A percentile compares a stretch with the other conserved stretches of the same genome.
Evolutionary conservation across 2,113 vertebrate species (phyloP).

Genomic region (Stigmatopora argus): DNA sequence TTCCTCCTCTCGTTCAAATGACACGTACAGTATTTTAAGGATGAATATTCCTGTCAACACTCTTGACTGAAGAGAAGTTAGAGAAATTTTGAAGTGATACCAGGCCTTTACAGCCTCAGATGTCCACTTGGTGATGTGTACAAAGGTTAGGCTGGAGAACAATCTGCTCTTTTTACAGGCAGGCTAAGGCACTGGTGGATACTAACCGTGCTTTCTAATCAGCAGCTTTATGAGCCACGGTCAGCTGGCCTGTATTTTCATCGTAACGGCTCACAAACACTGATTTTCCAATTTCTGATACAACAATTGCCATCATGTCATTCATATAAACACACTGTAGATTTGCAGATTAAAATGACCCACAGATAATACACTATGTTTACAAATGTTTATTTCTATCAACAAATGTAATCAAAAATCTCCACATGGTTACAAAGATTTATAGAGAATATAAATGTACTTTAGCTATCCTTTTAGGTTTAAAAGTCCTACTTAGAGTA

Average conservation of each 20-base stretch:
- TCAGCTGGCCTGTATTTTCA: no score
- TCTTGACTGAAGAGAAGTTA: neutral
- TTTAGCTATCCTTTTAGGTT: slow-evolving; percentile 10
- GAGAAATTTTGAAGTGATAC: neutral
- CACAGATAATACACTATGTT: neutral
- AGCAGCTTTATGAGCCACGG: no score
- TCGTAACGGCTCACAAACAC: no score
- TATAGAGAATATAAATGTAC: slow-evolving; percentile 2
- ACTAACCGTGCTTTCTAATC: no score
- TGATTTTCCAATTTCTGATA: neutral
- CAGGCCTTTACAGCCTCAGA: neutral
- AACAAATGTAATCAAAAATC: neutral
- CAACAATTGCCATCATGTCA: neutral
- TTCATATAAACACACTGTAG: no score
- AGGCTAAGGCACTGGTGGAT: no score
- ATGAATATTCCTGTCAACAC: neutral
- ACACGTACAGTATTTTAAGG: neutral
- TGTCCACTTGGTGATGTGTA: neutral
- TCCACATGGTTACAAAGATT: neutral
- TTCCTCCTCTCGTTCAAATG: neutral
- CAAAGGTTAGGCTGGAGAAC: neutral
- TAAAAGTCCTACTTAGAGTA: slow-evolving; percentile 3
- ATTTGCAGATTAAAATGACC: neutral
- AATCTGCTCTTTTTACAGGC: neutral
- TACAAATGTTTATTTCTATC: slow-evolving; percentile 24